Evolutionary conservation across 2,113 vertebrate genomes (phyloP), one percentile per base, ranked within the genome.

Genomic region (Centropus bengalensis): DNA sequence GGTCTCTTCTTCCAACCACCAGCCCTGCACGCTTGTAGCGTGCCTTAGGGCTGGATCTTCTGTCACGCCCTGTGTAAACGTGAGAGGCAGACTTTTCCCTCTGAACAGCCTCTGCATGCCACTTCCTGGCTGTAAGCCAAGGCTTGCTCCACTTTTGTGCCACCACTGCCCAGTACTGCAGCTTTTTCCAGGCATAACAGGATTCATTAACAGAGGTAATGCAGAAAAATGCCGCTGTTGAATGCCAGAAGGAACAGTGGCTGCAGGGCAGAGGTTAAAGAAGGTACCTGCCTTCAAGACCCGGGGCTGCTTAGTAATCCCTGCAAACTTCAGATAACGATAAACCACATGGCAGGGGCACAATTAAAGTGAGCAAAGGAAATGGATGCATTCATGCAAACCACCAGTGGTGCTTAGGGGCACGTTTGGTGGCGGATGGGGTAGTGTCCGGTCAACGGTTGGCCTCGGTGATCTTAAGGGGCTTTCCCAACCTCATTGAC

Each of bases 381-480:
- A 92, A 74, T 6, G 1, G 8, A 55, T 1, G 15, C 2, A 28
- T 30, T 66, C 70, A 8, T 0, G 4, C 55, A 79, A 82, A 54
- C 19, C 32, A 47, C 14, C 52, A n/a, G 32, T 1, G 2, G 21
- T 0, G 2, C 42, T 73, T 12, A 36, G 4, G 4, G 28, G 30
- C 23, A 3, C 0, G 19, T 23, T 77, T 58, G 66, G 18, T 5
- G 15, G 40, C 7, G 23, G 59, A 51, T 47, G 21, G 5, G 47
- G 47, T 49, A 49, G 47, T 49, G 47, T 49, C 23, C 22, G 22
- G 22, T 49, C 21, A 47, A 47, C 19, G 20, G 47, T 22, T 49
- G 47, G 47, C 23, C 47, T 49, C 23, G 47, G 22, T 8, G 47
- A 49, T 49, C 4, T 49, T 49, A 49, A 23, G 47, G 21, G 47